Percentiles rank a stretch among this genome's conserved stretches.
phyloP scores from a whole-genome alignment of 2,888 invertebrate species.

The Tinea semifulvella region DNA sequence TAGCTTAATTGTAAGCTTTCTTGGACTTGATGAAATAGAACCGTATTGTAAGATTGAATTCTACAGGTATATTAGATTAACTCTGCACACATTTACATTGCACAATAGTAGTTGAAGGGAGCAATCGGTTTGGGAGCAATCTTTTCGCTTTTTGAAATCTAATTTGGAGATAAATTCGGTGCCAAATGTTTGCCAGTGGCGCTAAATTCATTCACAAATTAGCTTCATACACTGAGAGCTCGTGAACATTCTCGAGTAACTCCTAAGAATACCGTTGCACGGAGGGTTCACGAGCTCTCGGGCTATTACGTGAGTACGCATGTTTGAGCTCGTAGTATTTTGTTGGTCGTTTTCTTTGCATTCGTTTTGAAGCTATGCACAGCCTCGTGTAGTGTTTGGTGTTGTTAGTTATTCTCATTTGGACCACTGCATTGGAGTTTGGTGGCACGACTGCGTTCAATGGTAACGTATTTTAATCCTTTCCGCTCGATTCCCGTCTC shows the following conservation, averaged over 20 bases:
- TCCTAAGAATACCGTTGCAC: no score
- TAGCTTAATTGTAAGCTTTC: no score
- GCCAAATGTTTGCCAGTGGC: constrained; percentile 47
- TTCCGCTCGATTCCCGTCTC: constrained; percentile 53
- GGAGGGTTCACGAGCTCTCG: no score
- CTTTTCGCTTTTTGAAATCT: constrained; percentile 15
- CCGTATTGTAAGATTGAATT: no score
- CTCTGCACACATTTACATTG: constrained; percentile 55
- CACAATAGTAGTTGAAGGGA: constrained; percentile 62
- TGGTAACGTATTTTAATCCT: constrained; percentile 60
- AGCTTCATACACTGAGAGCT: background rate
- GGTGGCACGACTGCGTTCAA: constrained; percentile 62
- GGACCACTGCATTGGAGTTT: constrained; percentile 60
- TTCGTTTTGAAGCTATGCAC: constrained; percentile 58
- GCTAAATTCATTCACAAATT: constrained; percentile 17
- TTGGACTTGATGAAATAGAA: no score
- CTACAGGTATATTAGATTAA: constrained; percentile 50
- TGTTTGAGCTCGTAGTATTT: constrained; percentile 63
- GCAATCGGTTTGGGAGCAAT: constrained; percentile 54
- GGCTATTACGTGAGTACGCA: constrained; percentile 59
- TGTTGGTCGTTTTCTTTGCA: constrained; percentile 50
- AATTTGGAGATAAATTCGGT: constrained; percentile 6
- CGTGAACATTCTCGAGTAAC: no score
- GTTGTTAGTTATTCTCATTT: constrained; percentile 54
- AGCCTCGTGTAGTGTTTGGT: constrained; percentile 63